Base-by-base conservation (phyloP, 2,888 invertebrate genomes). In the Lochmaea capreae region DNA sequence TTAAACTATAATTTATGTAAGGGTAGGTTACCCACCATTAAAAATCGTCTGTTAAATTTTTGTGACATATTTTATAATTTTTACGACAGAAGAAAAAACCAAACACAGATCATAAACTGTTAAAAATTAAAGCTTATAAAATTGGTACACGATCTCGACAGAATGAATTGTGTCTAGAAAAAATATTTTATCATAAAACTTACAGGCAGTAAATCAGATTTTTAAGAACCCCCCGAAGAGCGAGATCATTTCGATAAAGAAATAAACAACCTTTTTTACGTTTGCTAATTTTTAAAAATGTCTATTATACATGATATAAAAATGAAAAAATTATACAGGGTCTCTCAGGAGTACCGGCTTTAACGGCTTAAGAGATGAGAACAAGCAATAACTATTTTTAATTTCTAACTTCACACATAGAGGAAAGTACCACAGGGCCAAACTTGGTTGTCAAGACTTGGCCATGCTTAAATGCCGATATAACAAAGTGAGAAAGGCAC, bases 201-300 rank as follows among this genome's bases (percentile, higher is more conserved):
- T 84, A 85, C 84, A 79, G 85, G 79, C 84, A 76, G 80, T 85
- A 85, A 84, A 85, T 85, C 84, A 84, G 81, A 81, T 83, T 83
- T 84, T 84, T 66, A 77, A 66, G 65, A 69, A 74, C 74, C 69
- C 65, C 65, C 58, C 57, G 65, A 71, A 58, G 18, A 54, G 39
- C 61, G 46, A 67, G 77, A 77, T 76, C 76, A 74, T 79, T 78
- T 8, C 79, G 80, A 80, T 80, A 80, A 78, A 74, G 73, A 71
- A 68, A 65, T 1, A 76, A 74, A 72, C 75, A 63, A 75, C 75
- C 73, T 78, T 73, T 74, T 77, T 75, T 72, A 78, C 68, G 67
- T 70, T 79, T 70, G 78, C 78, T 74, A 75, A 78, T 79, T 80
- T 75, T 75, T 71, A 57, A 71, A 77, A 78, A 76, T 26, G 22